phyloP scores from a whole-genome alignment of 2,113 vertebrate species.

The Epinephelus lanceolatus region DNA sequence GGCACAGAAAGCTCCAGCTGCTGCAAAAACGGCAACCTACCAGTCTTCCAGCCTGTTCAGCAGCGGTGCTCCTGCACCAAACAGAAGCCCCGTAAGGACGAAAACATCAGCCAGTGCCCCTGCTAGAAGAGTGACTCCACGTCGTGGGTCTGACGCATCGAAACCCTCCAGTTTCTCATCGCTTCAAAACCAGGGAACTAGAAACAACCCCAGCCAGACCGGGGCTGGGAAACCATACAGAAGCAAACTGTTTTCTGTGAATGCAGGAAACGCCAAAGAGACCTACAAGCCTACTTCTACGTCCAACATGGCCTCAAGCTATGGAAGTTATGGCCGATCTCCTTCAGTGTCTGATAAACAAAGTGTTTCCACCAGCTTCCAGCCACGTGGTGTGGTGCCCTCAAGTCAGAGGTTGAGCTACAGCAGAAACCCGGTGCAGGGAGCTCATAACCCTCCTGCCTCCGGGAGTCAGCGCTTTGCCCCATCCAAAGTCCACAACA shows the following conservation, averaged over 20 bases:
- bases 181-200: accelerated
- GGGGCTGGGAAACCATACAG: accelerated
- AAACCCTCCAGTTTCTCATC: not conserved
- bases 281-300: not conserved
- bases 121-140: not conserved
- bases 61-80: accelerated
- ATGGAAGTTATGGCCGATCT: not conserved
- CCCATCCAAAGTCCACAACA: not conserved
- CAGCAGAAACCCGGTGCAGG: no score
- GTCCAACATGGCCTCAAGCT: no score
- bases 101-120: not conserved
- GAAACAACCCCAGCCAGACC: accelerated
- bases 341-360: not conserved
- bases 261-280: not conserved
- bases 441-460: not conserved
- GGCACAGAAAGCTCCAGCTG: not conserved
- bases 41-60: not conserved
- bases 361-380: not conserved
- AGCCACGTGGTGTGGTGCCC: not conserved
- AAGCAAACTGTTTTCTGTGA: accelerated
- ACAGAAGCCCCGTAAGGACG: accelerated
- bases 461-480: not conserved
- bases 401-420: no score
- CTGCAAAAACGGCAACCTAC: no score
- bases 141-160: accelerated